Evolutionary conservation across 2,113 vertebrate species (phyloP).

Genomic region (Triplophysa tibetana): DNA sequence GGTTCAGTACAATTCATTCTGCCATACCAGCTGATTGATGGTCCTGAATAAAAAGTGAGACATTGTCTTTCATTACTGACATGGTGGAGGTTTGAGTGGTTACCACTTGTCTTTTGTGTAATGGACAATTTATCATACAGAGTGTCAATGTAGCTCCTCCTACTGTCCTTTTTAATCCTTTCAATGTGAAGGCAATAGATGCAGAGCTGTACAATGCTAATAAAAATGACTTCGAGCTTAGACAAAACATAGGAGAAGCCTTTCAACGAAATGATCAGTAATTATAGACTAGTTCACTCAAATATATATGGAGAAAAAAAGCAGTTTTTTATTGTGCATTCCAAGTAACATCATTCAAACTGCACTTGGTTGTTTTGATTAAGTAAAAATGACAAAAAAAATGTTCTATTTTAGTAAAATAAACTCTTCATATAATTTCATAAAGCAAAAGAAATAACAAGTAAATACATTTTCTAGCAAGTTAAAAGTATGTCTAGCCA

Average conservation of each 20-base stretch:
- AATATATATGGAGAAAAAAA: too few relatives aligned
- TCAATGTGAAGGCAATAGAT: constrained; percentile 11
- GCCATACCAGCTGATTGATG: constrained; percentile 20
- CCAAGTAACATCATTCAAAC: too few relatives aligned
- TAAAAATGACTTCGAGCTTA: background rate
- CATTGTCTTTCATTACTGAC: constrained; percentile 11
- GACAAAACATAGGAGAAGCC: background rate
- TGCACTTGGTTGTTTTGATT: too few relatives aligned
- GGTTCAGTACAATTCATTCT: background rate
- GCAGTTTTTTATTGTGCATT: too few relatives aligned
- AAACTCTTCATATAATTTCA: too few relatives aligned
- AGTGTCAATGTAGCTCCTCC: background rate
- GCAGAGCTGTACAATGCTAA: background rate
- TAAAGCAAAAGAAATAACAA: too few relatives aligned
- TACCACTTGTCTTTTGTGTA: constrained; percentile 28
- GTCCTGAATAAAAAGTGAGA: constrained; percentile 6
- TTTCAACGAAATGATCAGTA: background rate
- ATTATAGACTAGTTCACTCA: background rate
- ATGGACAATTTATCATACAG: constrained; percentile 20
- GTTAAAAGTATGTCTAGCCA: too few relatives aligned
- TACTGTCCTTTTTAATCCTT: constrained; percentile 5
- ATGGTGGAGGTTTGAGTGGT: constrained; percentile 3
- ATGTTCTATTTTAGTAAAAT: too few relatives aligned
- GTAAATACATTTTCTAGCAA: too few relatives aligned
- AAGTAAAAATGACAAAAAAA: too few relatives aligned